Evolutionary conservation across 2,113 vertebrate genomes (phyloP), one percentile per base, ranked within the genome.

Genomic region (Hiodon tergisus): DNA sequence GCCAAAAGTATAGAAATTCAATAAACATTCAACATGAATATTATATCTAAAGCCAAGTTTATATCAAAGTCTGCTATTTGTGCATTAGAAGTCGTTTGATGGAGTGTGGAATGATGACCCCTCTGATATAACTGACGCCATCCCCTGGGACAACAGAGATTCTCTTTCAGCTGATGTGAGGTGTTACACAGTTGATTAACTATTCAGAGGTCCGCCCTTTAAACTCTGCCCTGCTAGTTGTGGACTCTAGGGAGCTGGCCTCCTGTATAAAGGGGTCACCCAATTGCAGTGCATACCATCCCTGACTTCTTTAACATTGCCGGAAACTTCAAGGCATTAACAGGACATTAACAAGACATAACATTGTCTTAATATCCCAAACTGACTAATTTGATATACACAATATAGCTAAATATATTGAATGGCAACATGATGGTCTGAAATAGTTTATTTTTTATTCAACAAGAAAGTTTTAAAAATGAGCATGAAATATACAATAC

Each of bases 161-260:
- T 66, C 51, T 9, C 74, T 55, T 50, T 55, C 11, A 16, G 65
- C 7, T 48, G 57, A 48, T 5, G 54, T 47, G n/a, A 68, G 53
- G 11, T 67, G 57, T 17, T 48, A 78, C 67, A 76, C 79, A 79
- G 81, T 76, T 78, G 78, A 83, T 88, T 82, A 74, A 81, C 72
- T 73, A 75, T 61, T 1, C 50, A 74, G 72, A 58, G 83, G 81
- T 57, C 69, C 76, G 81, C 72, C 69, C 73, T 73, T 6, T 69
- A 59, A 60, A 69, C 67, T 51, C 69, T 58, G 57, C 14, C 74
- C 57, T 70, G 52, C 78, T 75, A 77, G 72, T 67, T 66, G 9
- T 69, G 76, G 54, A 66, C 82, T 80, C 78, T 67, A 50, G 83
- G 81, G 83, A 84, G 77, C 17, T 3, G 78, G 79, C 83, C 81